phyloP scores from a whole-genome alignment of 2,888 invertebrate species.

The Boloria selene region DNA sequence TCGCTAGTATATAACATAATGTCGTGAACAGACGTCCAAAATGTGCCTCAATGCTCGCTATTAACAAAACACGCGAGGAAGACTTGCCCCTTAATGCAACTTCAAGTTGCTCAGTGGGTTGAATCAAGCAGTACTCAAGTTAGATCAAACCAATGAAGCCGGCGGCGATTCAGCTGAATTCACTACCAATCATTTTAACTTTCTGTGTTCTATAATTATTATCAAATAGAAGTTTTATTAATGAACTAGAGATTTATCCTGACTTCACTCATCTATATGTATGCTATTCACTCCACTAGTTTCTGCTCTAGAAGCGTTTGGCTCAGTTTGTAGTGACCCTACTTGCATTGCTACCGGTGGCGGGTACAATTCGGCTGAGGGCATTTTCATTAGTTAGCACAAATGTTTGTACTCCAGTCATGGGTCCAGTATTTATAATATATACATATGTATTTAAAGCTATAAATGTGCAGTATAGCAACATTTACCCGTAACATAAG shows the following conservation, averaged over 20 bases:
- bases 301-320: too few relatives aligned
- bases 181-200: conserved; percentile 18
- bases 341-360: too few relatives aligned
- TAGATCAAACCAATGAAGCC: not conserved
- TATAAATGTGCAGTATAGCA: too few relatives aligned
- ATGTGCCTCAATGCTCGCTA: not conserved
- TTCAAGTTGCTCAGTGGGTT: conserved; percentile 20
- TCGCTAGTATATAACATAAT: conserved; percentile 1
- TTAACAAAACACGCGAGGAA: not conserved
- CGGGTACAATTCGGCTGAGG: too few relatives aligned
- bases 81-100: conserved; percentile 16
- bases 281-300: too few relatives aligned
- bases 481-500: too few relatives aligned
- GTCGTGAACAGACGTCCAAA: not conserved
- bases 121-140: conserved; percentile 16
- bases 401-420: too few relatives aligned
- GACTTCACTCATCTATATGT: too few relatives aligned
- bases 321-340: too few relatives aligned
- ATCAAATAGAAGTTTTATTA: not conserved
- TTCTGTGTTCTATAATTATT: not conserved
- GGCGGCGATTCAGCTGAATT: conserved; percentile 11
- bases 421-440: too few relatives aligned
- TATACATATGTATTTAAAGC: too few relatives aligned
- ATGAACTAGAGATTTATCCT: not conserved
- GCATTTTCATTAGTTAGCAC: too few relatives aligned